Conservation (phyloP, 2,888 invertebrate species). For the Sesia bembeciformis region DNA sequence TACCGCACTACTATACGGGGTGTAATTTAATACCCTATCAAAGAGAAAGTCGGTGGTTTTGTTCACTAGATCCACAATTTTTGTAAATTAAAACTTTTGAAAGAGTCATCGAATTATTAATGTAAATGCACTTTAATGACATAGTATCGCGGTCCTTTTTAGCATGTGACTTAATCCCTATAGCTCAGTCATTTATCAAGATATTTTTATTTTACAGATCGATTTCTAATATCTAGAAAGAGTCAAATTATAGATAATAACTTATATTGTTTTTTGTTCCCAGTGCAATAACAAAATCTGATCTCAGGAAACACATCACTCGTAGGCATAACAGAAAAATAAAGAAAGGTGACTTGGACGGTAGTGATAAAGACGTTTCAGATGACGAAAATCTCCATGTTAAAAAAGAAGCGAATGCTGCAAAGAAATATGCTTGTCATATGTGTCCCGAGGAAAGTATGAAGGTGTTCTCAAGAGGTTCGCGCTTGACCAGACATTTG, state of each 20-base stretch:
- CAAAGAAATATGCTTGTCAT: constrained; percentile 77
- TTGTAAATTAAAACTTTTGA: too few relatives aligned
- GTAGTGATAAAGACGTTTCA: constrained; percentile 29
- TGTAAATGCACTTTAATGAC: too few relatives aligned
- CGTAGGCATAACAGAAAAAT: constrained; percentile 13
- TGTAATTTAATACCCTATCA: too few relatives aligned
- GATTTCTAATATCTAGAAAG: not conserved
- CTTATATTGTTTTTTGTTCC: constrained; percentile 7
- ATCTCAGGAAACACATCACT: constrained; percentile 73
- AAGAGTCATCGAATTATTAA: too few relatives aligned
- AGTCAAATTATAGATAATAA: not conserved
- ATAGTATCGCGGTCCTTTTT: too few relatives aligned
- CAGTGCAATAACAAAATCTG: constrained; percentile 76
- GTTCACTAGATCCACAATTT: too few relatives aligned
- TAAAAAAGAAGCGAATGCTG: constrained; percentile 17
- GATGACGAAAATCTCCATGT: constrained; percentile 9
- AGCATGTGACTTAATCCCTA: too few relatives aligned
- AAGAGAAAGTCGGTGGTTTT: too few relatives aligned
- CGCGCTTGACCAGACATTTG: constrained; percentile 80
- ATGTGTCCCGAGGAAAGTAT: constrained; percentile 76
- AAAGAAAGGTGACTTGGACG: constrained; percentile 11
- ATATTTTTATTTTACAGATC: not conserved
- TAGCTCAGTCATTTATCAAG: too few relatives aligned
- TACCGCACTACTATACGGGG: too few relatives aligned
- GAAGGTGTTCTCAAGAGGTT: constrained; percentile 77